phyloP scores from a whole-genome alignment of 2,888 invertebrate genomes.

The Orthonychiurus folsomi region DNA sequence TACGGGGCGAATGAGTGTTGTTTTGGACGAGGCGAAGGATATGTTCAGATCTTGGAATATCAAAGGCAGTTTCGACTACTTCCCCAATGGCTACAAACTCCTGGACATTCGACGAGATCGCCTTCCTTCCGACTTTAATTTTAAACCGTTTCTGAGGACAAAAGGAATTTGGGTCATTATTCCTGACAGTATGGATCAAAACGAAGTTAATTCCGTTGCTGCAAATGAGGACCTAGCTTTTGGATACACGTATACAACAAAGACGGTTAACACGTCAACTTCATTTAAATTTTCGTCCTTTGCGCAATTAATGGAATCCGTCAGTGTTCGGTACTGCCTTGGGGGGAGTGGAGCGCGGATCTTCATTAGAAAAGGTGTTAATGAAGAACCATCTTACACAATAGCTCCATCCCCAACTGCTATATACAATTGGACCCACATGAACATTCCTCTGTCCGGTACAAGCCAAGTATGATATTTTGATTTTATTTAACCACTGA shows the following conservation, averaged over 20 bases:
- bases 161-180: slow-evolving; percentile 6
- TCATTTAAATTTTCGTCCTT: not conserved
- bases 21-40: not conserved
- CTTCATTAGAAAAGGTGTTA: not conserved
- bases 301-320: slow-evolving; percentile 3
- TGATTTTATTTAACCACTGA: not conserved
- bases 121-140: not conserved
- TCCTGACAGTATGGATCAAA: not conserved
- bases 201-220: not conserved
- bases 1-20: no score
- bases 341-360: not conserved
- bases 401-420: not conserved
- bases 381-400: not conserved
- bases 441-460: not conserved
- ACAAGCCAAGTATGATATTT: slow-evolving; percentile 1
- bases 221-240: not conserved
- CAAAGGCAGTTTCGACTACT: not conserved
- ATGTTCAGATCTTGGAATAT: not conserved
- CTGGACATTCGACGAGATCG: not conserved
- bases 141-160: not conserved
- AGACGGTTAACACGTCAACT: not conserved
- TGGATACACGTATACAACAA: not conserved
- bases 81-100: not conserved
- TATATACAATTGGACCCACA: not conserved
- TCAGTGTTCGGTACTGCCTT: slow-evolving; percentile 1